A percentile compares a stretch with the other conserved stretches of the same genome.
These are phyloP conservation scores for Thelaira solivaga DNA, from an alignment of 2,888 invertebrate genomes.

Conservation along the genomic window DNA sequence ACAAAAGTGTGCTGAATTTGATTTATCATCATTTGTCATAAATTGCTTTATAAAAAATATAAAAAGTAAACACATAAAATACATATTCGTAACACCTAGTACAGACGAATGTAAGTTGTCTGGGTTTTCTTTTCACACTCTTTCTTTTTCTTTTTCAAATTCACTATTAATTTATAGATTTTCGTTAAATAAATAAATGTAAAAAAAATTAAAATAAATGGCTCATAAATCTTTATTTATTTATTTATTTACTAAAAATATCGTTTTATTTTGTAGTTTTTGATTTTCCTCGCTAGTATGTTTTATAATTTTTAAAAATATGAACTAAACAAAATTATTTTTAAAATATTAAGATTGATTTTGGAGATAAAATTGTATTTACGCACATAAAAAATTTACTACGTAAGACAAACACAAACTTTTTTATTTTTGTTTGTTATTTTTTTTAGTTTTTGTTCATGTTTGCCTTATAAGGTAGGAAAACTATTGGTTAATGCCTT, in stretches of 20 bases:
- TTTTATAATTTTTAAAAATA: constrained; percentile 8
- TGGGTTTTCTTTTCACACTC: not conserved
- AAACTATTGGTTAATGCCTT: constrained; percentile 57
- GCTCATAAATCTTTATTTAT: constrained; percentile 60
- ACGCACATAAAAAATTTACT: not conserved
- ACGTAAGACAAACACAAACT: not conserved
- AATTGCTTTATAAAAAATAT: constrained; percentile 38
- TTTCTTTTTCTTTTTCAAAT: not conserved
- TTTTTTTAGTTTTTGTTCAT: not conserved
- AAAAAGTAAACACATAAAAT: not conserved
- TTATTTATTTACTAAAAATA: constrained; percentile 54
- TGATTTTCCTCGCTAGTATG: constrained; percentile 25
- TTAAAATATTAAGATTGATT: constrained; percentile 54
- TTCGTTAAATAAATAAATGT: constrained; percentile 26
- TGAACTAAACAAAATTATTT: not conserved
- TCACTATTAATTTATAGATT: not conserved
- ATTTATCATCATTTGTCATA: constrained; percentile 62
- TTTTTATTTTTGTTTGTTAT: constrained; percentile 3
- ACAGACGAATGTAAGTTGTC: not conserved
- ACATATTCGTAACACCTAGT: not conserved
- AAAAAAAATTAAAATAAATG: constrained; percentile 50
- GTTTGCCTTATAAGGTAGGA: constrained; percentile 48
- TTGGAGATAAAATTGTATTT: constrained; percentile 42
- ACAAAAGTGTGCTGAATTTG: constrained; percentile 60
- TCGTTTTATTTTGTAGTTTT: constrained; percentile 22